A percentile compares a stretch with the other conserved stretches of the same genome.
phyloP scores from a whole-genome alignment of 2,797 vertebrate species.

The Arctocebus calabarensis region DNA sequence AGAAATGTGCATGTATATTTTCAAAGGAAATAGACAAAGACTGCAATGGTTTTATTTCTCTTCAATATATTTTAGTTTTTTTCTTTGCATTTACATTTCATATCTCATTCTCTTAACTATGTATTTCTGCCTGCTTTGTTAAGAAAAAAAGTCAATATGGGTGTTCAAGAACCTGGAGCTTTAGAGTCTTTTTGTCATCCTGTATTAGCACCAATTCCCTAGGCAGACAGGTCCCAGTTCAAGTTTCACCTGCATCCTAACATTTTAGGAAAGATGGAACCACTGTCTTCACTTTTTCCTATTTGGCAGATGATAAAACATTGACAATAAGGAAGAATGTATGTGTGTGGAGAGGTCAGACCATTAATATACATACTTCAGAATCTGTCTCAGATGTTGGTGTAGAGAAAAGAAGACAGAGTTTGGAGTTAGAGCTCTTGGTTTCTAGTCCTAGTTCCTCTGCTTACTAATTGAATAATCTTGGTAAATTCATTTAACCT shows the following conservation, averaged over 20 bases:
- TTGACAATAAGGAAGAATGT: not conserved
- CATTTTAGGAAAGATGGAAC: not conserved
- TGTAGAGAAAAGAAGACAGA: not conserved
- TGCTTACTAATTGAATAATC: not conserved
- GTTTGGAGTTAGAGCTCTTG: not conserved
- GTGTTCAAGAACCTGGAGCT: not conserved
- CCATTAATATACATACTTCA: not conserved
- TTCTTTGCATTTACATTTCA: slow-evolving; percentile 16
- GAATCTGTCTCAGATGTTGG: not conserved
- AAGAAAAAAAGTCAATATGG: not conserved
- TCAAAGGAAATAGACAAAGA: not conserved
- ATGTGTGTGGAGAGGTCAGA: not conserved
- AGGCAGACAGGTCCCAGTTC: not conserved
- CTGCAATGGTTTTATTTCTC: not conserved
- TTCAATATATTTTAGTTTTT: not conserved
- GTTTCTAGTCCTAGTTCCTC: not conserved
- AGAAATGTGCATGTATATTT: not conserved
- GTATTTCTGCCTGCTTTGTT: not conserved
- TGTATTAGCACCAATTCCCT: not conserved
- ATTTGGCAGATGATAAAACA: not conserved
- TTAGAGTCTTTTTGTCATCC: not conserved
- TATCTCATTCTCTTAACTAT: slow-evolving; percentile 1
- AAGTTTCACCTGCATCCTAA: not conserved
- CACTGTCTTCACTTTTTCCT: not conserved
- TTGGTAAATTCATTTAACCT: slow-evolving; percentile 1